Evolutionary conservation across 1,140 invertebrate genomes (phyloP).

Genomic region (Drosophila orena): DNA sequence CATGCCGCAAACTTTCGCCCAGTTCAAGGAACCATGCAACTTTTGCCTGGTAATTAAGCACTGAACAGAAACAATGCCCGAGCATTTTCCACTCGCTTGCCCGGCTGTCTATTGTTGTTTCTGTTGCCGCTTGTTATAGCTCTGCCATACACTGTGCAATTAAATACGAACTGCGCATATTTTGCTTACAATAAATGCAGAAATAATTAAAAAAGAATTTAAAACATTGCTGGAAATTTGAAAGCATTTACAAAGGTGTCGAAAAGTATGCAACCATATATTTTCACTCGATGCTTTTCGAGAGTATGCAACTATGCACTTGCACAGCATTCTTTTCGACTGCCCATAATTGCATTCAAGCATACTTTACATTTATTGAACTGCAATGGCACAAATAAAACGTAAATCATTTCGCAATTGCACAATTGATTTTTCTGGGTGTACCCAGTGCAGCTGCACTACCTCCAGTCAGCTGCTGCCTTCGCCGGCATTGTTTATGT

Average conservation of each 20-base stretch:
- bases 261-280: too few relatives aligned
- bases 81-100: constrained; percentile 72
- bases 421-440: not conserved
- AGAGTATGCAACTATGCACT: too few relatives aligned
- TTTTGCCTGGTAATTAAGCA: constrained; percentile 69
- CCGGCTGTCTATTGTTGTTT: constrained; percentile 43
- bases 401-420: too few relatives aligned
- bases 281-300: too few relatives aligned
- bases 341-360: too few relatives aligned
- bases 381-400: too few relatives aligned
- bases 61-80: constrained; percentile 55
- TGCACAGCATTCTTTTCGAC: too few relatives aligned
- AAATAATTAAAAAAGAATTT: too few relatives aligned
- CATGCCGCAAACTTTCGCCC: constrained; percentile 33
- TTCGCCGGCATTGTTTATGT: constrained; percentile 74
- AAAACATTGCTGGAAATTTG: not conserved
- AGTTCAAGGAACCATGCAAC: constrained; percentile 52
- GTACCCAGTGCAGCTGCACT: constrained; percentile 24
- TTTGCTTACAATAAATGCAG: too few relatives aligned
- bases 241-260: not conserved
- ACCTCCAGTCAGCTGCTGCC: constrained; percentile 27
- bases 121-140: constrained; percentile 69
- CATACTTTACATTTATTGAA: too few relatives aligned
- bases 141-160: constrained; percentile 24
- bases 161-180: too few relatives aligned